Conservation (phyloP, 1,140 invertebrate genomes). For the Brachionus paranguensis region DNA sequence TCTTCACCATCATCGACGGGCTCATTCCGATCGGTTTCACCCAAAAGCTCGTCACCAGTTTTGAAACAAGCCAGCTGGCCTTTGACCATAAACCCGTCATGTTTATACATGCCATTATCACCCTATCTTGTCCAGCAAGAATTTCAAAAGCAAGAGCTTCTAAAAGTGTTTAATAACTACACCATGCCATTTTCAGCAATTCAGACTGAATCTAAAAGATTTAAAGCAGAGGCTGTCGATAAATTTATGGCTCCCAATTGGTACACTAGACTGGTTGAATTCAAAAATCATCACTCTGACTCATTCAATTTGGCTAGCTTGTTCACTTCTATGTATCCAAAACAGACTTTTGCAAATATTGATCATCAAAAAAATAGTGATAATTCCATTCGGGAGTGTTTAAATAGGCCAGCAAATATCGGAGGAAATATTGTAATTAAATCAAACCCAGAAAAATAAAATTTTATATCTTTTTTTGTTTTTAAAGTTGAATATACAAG, state of each 20-base stretch:
- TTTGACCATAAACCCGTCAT: not conserved
- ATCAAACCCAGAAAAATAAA: not conserved
- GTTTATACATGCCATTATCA: not conserved
- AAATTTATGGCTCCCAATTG: not conserved
- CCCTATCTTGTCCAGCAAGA: not conserved
- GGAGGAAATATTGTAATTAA: not conserved
- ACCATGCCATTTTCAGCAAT: not conserved
- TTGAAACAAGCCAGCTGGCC: not conserved
- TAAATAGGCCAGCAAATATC: not conserved
- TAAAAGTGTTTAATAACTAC: not conserved
- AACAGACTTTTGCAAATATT: not conserved
- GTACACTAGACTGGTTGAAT: not conserved
- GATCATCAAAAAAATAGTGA: not conserved
- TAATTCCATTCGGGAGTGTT: not conserved
- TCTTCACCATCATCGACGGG: not conserved
- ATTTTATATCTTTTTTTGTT: not conserved
- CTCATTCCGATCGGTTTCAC: not conserved
- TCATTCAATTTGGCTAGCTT: not conserved
- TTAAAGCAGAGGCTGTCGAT: not conserved
- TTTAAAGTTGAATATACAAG: conserved; percentile 57
- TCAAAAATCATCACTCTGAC: not conserved
- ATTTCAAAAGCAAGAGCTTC: not conserved
- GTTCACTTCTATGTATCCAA: not conserved
- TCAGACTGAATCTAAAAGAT: not conserved
- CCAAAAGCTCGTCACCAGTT: not conserved